Conservation (phyloP, 2,888 invertebrate genomes). For the Dolichopus griseipennis region DNA sequence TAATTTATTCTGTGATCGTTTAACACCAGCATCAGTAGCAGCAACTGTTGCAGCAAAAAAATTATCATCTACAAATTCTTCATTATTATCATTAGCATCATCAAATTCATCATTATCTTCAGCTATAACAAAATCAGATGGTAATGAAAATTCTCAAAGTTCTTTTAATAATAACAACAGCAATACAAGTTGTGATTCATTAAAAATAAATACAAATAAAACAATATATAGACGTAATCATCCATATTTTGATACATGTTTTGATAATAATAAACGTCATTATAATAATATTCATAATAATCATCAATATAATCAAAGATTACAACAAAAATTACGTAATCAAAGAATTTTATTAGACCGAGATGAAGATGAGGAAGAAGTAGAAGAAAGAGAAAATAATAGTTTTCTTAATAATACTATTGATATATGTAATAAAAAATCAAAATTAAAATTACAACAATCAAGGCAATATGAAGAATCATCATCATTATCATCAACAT, state of each 20-base stretch:
- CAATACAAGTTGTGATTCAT: background rate
- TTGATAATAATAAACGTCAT: background rate
- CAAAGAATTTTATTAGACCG: background rate
- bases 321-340: background rate
- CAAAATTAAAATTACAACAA: background rate
- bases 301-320: background rate
- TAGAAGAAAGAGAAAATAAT: background rate
- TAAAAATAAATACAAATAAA: background rate
- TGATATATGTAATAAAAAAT: background rate
- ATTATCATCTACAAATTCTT: background rate
- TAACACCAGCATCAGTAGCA: background rate
- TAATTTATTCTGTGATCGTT: background rate
- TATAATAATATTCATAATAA: background rate
- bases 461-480: background rate
- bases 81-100: background rate
- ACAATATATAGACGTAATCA: background rate
- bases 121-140: background rate
- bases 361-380: background rate
- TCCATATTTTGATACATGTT: background rate
- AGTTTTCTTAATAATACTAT: background rate
- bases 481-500: background rate
- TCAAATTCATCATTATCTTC: background rate
- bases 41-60: background rate
- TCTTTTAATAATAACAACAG: background rate
- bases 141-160: background rate